A percentile compares a stretch with the other conserved stretches of the same genome.
Evolutionary conservation across 2,797 vertebrate species (phyloP).

Genomic region (Hypotaenidia philippensis): DNA sequence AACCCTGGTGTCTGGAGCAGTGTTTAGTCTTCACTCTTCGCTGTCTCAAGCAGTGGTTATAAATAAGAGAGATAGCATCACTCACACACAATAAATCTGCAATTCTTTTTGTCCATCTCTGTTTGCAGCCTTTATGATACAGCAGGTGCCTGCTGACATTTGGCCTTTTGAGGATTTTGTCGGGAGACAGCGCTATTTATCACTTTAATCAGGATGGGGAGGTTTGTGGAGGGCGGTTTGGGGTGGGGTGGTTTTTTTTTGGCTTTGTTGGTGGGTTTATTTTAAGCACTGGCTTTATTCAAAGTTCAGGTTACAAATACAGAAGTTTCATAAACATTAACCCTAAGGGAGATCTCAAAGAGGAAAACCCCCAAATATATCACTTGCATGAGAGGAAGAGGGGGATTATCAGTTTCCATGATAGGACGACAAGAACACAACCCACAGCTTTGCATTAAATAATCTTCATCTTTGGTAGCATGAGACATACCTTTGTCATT

Average conservation of each 20-base stretch:
- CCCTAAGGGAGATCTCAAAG: neutral
- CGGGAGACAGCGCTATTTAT: neutral
- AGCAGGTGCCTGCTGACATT: neutral
- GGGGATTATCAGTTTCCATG: neutral
- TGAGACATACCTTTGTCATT: neutral
- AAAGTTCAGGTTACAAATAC: neutral
- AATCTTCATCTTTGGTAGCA: accelerated
- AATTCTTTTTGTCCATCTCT: neutral
- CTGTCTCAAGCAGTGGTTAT: neutral
- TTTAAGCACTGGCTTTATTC: neutral
- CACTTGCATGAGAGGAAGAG: neutral
- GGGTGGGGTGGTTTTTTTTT: too few relatives aligned
- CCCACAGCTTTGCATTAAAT: neutral
- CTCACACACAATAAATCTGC: neutral
- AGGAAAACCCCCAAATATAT: neutral
- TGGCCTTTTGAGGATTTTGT: neutral
- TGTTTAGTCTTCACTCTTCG: neutral
- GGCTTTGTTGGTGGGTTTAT: too few relatives aligned
- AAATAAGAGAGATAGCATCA: constrained; percentile 16
- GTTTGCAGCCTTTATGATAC: neutral
- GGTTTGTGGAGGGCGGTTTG: too few relatives aligned
- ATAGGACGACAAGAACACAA: neutral
- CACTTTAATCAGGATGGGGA: neutral
- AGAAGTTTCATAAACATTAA: neutral
- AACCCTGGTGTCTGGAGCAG: neutral